These are phyloP conservation scores for Oreohelix idahoensis DNA, from an alignment of 1,140 invertebrate genomes.

Conservation along the genomic window DNA sequence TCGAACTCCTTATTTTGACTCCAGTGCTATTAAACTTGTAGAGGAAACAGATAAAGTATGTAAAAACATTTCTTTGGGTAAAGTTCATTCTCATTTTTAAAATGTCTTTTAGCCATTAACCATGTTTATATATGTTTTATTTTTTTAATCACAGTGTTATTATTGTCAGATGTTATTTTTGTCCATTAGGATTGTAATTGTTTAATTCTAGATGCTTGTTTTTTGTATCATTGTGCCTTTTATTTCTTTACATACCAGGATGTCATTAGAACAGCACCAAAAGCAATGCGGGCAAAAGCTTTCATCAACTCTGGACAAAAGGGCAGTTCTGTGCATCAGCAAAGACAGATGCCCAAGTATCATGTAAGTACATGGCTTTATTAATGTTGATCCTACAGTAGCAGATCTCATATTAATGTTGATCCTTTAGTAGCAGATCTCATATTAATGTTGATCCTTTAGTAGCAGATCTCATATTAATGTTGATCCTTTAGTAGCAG, in stretches of 20 bases:
- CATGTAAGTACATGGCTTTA: constrained; percentile 17
- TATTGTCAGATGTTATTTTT: too few species aligned
- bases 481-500: too few species aligned
- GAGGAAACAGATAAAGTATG: constrained; percentile 60
- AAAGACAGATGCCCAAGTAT: constrained; percentile 17
- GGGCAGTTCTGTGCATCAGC: not conserved
- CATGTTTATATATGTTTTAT: too few species aligned
- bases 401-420: not conserved
- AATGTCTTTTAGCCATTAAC: too few species aligned
- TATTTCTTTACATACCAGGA: not conserved
- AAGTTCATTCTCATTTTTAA: not conserved
- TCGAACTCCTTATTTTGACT: constrained; percentile 89
- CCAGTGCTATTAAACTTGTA: constrained; percentile 80
- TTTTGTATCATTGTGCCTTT: too few species aligned
- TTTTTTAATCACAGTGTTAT: too few species aligned
- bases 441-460: too few species aligned
- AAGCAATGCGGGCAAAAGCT: not conserved
- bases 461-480: too few species aligned
- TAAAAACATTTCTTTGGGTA: not conserved
- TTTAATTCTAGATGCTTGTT: too few species aligned
- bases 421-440: too few species aligned
- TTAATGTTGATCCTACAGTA: not conserved
- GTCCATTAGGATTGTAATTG: too few species aligned
- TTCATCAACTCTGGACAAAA: not conserved
- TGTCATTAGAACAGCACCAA: constrained; percentile 26